phyloP scores from a whole-genome alignment of 2,797 vertebrate species.

The Channallabes apus region DNA sequence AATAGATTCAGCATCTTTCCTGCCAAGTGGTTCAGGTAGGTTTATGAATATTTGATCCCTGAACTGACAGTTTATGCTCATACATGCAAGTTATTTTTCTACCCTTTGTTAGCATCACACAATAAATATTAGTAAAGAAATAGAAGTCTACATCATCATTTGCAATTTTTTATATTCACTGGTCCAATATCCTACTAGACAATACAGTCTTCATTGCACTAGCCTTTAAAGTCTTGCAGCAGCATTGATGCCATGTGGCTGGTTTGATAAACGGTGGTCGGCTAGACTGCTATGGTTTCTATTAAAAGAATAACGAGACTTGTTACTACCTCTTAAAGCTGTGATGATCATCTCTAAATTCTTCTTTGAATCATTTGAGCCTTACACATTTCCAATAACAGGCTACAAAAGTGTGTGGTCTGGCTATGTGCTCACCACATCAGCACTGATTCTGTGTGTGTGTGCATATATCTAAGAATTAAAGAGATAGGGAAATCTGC shows the following conservation, averaged over 20 bases:
- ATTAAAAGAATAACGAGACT: background rate
- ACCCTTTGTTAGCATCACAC: background rate
- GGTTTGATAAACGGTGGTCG: background rate
- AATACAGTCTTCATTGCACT: background rate
- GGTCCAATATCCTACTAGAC: background rate
- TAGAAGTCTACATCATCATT: background rate
- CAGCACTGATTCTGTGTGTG: slow-evolving; percentile 23
- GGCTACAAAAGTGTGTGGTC: slow-evolving; percentile 30
- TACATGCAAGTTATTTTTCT: background rate
- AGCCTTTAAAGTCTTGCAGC: background rate
- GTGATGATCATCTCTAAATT: background rate
- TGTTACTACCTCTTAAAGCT: background rate
- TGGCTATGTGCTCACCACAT: slow-evolving; percentile 48
- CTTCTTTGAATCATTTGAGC: background rate
- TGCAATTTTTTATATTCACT: too few relatives aligned
- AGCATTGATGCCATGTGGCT: background rate
- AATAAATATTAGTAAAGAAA: background rate
- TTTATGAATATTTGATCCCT: background rate
- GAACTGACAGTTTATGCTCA: background rate
- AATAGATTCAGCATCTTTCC: background rate
- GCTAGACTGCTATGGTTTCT: background rate
- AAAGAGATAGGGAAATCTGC: background rate
- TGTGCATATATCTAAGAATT: background rate
- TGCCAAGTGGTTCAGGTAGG: background rate
- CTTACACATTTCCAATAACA: slow-evolving; percentile 1